A percentile compares a stretch with the other conserved stretches of the same genome.
These are phyloP conservation scores for Oryzias javanicus DNA, from an alignment of 2,113 vertebrate genomes.

Conservation along the genomic window DNA sequence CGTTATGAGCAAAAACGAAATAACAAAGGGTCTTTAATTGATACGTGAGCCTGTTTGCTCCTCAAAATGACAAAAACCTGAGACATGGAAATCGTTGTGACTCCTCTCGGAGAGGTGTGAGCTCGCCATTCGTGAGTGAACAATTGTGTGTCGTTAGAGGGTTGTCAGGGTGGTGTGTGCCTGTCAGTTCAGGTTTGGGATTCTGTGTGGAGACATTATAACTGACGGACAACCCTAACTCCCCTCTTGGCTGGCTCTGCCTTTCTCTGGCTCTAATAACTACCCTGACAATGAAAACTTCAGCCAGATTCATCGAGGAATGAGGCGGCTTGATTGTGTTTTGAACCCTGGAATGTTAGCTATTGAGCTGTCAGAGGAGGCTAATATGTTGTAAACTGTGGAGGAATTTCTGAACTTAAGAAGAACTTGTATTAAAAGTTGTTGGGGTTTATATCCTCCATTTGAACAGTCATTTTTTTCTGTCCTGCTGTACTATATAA, in stretches of 20 bases:
- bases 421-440: too few relatives aligned
- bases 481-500: too few relatives aligned
- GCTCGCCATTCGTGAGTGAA: conserved; percentile 53
- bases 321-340: conserved; percentile 50
- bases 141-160: conserved; percentile 67
- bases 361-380: conserved; percentile 30
- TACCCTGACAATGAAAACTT: conserved; percentile 48
- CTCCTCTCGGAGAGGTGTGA: conserved; percentile 51
- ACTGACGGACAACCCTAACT: conserved; percentile 69
- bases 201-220: conserved; percentile 56
- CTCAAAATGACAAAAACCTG: too few relatives aligned
- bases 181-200: conserved; percentile 75
- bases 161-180: conserved; percentile 61
- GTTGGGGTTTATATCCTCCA: too few relatives aligned
- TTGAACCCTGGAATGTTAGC: conserved; percentile 44
- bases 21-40: too few relatives aligned
- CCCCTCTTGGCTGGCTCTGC: conserved; percentile 59
- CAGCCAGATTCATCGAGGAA: conserved; percentile 35
- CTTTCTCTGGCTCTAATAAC: conserved; percentile 43
- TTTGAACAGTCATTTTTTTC: too few relatives aligned
- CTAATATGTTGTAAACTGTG: conserved; percentile 19
- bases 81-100: neutral
- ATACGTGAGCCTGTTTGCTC: too few relatives aligned
- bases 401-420: conserved; percentile 28
- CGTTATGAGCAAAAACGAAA: too few relatives aligned